Evolutionary conservation across 2,113 vertebrate species (phyloP).

Genomic region (Speoplatyrhinus poulsoni): DNA sequence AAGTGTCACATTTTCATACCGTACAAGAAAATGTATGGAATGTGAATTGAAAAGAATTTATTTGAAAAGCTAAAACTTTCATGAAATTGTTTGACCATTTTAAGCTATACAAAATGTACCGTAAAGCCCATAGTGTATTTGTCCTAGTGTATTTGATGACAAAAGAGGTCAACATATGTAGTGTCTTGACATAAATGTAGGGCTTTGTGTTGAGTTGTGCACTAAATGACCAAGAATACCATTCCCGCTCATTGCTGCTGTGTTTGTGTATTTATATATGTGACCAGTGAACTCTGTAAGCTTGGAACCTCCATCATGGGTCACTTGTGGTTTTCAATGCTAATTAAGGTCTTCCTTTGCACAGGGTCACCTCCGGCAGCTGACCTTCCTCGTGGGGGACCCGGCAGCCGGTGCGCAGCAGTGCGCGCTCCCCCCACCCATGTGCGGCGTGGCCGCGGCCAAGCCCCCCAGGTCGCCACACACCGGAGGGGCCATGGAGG

Average conservation of each 20-base stretch:
- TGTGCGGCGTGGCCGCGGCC: constrained; percentile 44
- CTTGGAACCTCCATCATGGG: too few relatives aligned
- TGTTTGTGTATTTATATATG: background rate
- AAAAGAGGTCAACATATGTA: too few relatives aligned
- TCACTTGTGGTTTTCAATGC: background rate
- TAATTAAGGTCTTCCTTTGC: background rate
- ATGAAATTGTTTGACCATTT: background rate
- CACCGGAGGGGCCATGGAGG: constrained; percentile 47
- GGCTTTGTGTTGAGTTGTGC: too few relatives aligned
- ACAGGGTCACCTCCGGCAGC: constrained; percentile 82
- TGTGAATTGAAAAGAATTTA: background rate
- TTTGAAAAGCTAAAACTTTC: background rate
- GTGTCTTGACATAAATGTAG: too few relatives aligned
- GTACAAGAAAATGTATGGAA: background rate
- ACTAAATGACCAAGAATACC: too few relatives aligned
- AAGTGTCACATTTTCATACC: too few relatives aligned
- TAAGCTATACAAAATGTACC: too few relatives aligned
- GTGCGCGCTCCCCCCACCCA: constrained; percentile 65
- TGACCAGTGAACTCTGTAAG: too few relatives aligned
- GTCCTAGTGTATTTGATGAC: too few relatives aligned
- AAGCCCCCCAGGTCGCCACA: constrained; percentile 44
- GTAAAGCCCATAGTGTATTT: too few relatives aligned
- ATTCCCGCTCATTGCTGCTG: background rate
- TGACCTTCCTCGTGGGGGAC: constrained; percentile 83
- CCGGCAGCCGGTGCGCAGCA: constrained; percentile 72